Base-by-base conservation (phyloP, 2,888 invertebrate genomes). In the Sinohyriopsis cumingii region DNA sequence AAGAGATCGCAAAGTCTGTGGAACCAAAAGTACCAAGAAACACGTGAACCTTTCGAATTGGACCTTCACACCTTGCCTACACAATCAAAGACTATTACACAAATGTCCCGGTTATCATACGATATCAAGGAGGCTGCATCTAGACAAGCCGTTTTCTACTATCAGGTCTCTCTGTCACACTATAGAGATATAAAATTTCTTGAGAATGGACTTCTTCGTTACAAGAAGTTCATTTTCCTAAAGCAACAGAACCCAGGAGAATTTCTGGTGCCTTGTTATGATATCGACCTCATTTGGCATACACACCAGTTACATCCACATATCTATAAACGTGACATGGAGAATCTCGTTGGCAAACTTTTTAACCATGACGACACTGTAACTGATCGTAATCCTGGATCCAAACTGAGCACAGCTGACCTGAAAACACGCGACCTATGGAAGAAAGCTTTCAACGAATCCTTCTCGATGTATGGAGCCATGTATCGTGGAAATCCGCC, bases 221-320 rank as follows among this genome's bases (percentile, higher is more conserved):
- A 91, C 80, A 84, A 87, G 72, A 87, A 89, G 78, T 91, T 89
- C 75, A 79, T 91, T 24, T 84, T 86, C 70, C 80, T 91, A 62
- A 91, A 90, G 78, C 84, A 86, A 72, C 84, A 86, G 45, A 87
- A 91, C 76, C 85, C 89, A 4, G 88, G 86, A 25, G 85, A 88
- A 69, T 91, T 91, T 76, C 81, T 91, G 22, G 91, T 91, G 24
- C 91, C 91, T 1, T 91, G 91, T 78, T 91, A 91, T 75, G 91
- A 91, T 78, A 91, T 90, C 76, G 91, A 91, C 78, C 80, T 91
- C 28, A 84, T 91, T 20, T 91, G 91, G 91, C 91, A 91, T 78
- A 85, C 90, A 1, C 91, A 91, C 82, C 91, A 91, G 82, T 87
- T 91, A 25, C 86, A 88, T 67, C 89, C 89, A 5, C 45, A 75